Base-by-base conservation (phyloP, 2,888 invertebrate species). In the Caenorhabditis uteleia region DNA sequence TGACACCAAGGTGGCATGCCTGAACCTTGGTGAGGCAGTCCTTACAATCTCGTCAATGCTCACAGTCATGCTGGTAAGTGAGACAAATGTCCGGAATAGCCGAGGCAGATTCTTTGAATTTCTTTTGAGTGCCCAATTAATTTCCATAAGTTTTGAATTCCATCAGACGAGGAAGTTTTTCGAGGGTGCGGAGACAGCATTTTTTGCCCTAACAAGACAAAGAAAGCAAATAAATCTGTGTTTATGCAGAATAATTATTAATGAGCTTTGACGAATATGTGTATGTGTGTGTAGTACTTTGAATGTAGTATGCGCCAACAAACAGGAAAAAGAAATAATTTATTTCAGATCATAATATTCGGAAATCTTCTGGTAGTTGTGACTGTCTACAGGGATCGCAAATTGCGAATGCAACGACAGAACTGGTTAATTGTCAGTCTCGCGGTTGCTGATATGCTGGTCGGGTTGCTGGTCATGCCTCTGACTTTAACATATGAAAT, bases 341-440 rank as follows among this genome's bases (percentile, higher is more conserved):
- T 39, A n/a, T 66, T 73, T 21, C 66, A 80, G 79, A 70, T 81
- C 31, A 82, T 82, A 49, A 78, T 83, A 8, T 62, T 74, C 38
- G 82, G 82, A 38, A 82, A 82, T 49, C 39, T 77, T 14, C 68
- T 83, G 38, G 82, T 82, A 10, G 77, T 82, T 36, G 62, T 81
- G 31, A 83, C 83, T 3, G 82, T 82, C 10, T 65, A 79, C 58
- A 66, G 75, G 27, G 83, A 83, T 56, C 65, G 74, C 44, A 79
- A 80, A 56, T 59, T 83, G 47, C 61, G 79, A 21, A 84, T 83
- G 68, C 83, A 84, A 31, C 77, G 84, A 4, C 86, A 86, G 68
- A 86, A 86, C 75, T 85, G 85, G 84, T 84, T 86, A 64, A 85
- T 86, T 18, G 85, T 85, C 3, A 85, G 79, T 23, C 54, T 83